Percentiles rank a stretch among this genome's conserved stretches.
phyloP scores from a whole-genome alignment of 1,140 invertebrate genomes.

The Aphelinus certus region DNA sequence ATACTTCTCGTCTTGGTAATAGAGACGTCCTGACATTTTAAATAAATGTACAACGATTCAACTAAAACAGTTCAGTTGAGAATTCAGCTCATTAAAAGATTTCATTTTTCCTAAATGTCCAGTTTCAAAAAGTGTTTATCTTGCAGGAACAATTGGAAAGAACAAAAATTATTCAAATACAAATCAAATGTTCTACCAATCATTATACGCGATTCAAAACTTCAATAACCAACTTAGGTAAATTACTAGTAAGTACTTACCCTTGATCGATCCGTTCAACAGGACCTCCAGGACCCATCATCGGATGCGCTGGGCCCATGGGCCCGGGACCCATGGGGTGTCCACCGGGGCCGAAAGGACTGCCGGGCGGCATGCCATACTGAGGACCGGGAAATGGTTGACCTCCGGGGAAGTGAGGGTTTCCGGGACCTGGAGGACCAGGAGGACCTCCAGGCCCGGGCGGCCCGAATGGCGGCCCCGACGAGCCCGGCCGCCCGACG shows the following conservation, averaged over 20 bases:
- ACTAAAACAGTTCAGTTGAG: too few species aligned
- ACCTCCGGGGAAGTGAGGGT: slow-evolving; percentile 70
- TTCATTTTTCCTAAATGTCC: too few species aligned
- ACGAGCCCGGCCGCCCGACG: slow-evolving; percentile 74
- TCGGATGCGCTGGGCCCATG: slow-evolving; percentile 71
- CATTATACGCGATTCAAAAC: too few species aligned
- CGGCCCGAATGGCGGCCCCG: slow-evolving; percentile 74
- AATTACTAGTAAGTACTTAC: slow-evolving; percentile 63
- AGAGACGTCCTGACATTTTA: too few species aligned
- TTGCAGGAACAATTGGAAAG: too few species aligned
- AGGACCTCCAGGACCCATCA: slow-evolving; percentile 76
- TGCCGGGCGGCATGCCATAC: slow-evolving; percentile 77
- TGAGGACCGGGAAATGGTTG: slow-evolving; percentile 72
- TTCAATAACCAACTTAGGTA: too few species aligned
- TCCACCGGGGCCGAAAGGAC: slow-evolving; percentile 72
- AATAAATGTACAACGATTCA: too few species aligned
- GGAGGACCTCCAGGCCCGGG: slow-evolving; percentile 71
- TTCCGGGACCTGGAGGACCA: slow-evolving; percentile 68
- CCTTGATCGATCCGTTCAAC: slow-evolving; percentile 79
- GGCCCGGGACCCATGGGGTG: slow-evolving; percentile 70
- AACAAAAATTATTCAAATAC: too few species aligned
- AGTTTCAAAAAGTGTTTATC: too few species aligned
- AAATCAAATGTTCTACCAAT: too few species aligned
- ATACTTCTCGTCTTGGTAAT: too few species aligned
- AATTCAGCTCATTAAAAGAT: too few species aligned